Evolutionary conservation across 1,140 invertebrate genomes (phyloP).

Genomic region (Zaprionus gabonicus): DNA sequence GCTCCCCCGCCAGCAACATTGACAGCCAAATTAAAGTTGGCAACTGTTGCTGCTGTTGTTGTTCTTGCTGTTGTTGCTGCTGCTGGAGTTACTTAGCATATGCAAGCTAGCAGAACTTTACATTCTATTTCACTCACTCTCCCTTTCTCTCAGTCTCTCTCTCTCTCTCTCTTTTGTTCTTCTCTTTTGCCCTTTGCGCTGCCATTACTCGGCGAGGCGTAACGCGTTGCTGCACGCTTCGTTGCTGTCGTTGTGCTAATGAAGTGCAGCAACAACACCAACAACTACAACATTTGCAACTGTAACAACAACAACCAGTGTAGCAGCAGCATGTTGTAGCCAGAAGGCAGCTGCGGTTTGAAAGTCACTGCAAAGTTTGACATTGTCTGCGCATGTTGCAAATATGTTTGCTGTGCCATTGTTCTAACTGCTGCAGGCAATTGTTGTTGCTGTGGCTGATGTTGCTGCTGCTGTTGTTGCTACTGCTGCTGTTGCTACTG

Average conservation of each 20-base stretch:
- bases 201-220: slow-evolving; percentile 54
- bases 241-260: slow-evolving; percentile 68
- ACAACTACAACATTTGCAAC: slow-evolving; percentile 22
- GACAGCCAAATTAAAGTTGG: slow-evolving; percentile 74
- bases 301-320: slow-evolving; percentile 25
- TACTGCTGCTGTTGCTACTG: not conserved
- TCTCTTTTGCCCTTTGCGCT: slow-evolving; percentile 25
- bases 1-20: slow-evolving; percentile 41
- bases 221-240: slow-evolving; percentile 63
- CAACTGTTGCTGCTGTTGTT: slow-evolving; percentile 35
- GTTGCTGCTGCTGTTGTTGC: not conserved
- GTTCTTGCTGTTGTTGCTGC: slow-evolving; percentile 19
- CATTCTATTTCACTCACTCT: slow-evolving; percentile 16
- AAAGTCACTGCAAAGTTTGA: slow-evolving; percentile 28
- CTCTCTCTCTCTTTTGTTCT: slow-evolving; percentile 18
- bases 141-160: not conserved
- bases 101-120: slow-evolving; percentile 31
- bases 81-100: slow-evolving; percentile 55
- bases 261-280: slow-evolving; percentile 66
- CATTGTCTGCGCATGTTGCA: slow-evolving; percentile 11
- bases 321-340: slow-evolving; percentile 31
- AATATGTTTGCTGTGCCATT: slow-evolving; percentile 12
- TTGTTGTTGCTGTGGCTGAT: not conserved
- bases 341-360: slow-evolving; percentile 35
- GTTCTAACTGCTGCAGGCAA: not conserved